Evolutionary conservation across 92 coral and sea anemone genomes (phyloP).

Genomic region (Phenganax subtilis): DNA sequence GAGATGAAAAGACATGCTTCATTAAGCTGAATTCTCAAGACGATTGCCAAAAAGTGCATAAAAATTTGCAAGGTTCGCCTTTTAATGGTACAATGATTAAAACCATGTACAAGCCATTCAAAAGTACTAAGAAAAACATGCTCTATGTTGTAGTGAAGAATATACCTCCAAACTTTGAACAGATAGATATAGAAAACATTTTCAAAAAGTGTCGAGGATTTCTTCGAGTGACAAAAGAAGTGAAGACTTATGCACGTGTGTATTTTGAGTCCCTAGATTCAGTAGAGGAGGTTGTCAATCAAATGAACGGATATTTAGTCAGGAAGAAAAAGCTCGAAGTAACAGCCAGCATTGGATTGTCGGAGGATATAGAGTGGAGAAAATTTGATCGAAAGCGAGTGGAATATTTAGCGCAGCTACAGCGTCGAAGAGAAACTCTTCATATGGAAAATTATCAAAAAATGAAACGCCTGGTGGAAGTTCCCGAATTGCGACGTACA

Average conservation of each 20-base stretch:
- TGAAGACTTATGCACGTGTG: constrained; percentile 8
- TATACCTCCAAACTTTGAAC: background rate
- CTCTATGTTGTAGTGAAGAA: constrained; percentile 20
- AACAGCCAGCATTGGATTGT: background rate
- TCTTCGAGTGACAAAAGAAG: constrained; percentile 1
- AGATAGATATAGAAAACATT: background rate
- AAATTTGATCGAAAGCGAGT: background rate
- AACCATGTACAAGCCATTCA: background rate
- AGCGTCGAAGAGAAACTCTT: constrained; percentile 12
- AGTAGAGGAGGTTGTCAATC: background rate
- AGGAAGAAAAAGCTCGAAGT: constrained; percentile 10
- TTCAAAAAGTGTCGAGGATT: constrained; percentile 16
- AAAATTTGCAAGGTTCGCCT: background rate
- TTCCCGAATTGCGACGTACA: background rate
- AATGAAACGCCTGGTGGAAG: background rate
- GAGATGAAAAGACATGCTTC: constrained; percentile 2
- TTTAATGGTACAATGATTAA: background rate
- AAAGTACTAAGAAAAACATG: background rate
- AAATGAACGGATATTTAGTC: constrained; percentile 2
- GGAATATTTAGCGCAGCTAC: constrained; percentile 12
- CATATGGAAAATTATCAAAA: background rate
- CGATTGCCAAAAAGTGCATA: constrained; percentile 18
- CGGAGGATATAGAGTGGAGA: background rate
- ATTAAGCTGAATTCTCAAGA: background rate
- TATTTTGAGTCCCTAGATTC: constrained; percentile 27